Conservation (phyloP, 2,113 vertebrate genomes). For the Talpa occidentalis region DNA sequence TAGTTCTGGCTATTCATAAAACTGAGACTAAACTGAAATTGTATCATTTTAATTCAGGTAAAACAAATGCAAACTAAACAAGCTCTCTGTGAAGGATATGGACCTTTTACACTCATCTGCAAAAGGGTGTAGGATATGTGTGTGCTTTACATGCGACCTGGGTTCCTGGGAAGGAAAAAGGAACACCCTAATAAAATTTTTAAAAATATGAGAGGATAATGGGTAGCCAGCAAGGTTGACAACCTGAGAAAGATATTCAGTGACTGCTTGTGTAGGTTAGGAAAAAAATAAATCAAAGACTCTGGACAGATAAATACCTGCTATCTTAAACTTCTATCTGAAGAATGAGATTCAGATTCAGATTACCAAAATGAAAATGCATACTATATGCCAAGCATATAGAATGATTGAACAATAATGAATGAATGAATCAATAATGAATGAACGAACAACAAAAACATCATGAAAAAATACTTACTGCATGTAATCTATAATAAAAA, state of each 20-base stretch:
- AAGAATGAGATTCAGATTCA: not conserved
- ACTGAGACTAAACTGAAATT: not conserved
- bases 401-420: not conserved
- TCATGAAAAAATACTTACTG: not conserved
- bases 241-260: not conserved
- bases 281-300: conserved; percentile 5
- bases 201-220: not conserved
- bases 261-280: not conserved
- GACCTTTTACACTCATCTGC: not conserved
- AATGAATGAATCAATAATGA: not conserved
- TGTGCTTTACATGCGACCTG: not conserved
- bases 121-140: not conserved
- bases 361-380: not conserved
- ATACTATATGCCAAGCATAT: not conserved
- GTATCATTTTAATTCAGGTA: not conserved
- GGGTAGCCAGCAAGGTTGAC: not conserved
- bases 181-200: not conserved
- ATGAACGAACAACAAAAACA: not conserved
- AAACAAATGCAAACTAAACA: not conserved
- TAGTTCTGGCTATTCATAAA: not conserved
- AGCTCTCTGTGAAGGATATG: not conserved
- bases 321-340: not conserved
- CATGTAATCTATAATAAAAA: not conserved
- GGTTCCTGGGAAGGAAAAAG: not conserved
- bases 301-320: not conserved